Base-by-base conservation (phyloP, 2,113 vertebrate species). In the Elaphurus davidianus region DNA sequence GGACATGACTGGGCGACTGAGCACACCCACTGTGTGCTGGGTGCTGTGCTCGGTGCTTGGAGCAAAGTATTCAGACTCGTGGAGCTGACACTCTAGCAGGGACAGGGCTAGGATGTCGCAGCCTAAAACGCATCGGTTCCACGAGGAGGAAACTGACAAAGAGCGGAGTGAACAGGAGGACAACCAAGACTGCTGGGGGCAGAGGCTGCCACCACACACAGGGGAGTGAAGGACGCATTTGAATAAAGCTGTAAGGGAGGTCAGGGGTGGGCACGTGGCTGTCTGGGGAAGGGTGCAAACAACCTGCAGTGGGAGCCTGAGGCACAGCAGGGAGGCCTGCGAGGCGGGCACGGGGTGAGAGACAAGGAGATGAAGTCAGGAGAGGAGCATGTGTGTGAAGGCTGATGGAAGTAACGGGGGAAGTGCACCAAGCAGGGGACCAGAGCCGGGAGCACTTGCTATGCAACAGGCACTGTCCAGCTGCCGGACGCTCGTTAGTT, bases 311-410 rank as follows among this genome's bases (percentile, higher is more conserved):
- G 82, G 36, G 79, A 55, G 36, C 33, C 10, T 0, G 11, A 14
- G 36, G 5, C 33, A 54, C 30, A 50, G 57, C 11, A 16, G 83
- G 54, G 78, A 12, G 21, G 1, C 30, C 71, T 28, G 11, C 12
- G 23, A 33, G 50, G n/a, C 64, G 43, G 71, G 71, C 43, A 14
- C 0, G 0, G 52, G 52, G 47, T 1, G 1, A 60, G 33, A 45
- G 45, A 67, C 27, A 2, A 40, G 36, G 28, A 76, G 33, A 23
- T 4, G 54, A 52, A 78, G 28, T 36, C 33, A 40, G 79, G 64
- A 74, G 17, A 21, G 3, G 45, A 50, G 17, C 21, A 13, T 12
- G 59, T 55, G 21, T 79, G 33, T 47, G 81, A 52, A 54, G 36
- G 57, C 59, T 67, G 25, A 50, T 19, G 36, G 67, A 89, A 33